Conservation (phyloP, 2,888 invertebrate species). For the Nemotelus nigrinus region DNA sequence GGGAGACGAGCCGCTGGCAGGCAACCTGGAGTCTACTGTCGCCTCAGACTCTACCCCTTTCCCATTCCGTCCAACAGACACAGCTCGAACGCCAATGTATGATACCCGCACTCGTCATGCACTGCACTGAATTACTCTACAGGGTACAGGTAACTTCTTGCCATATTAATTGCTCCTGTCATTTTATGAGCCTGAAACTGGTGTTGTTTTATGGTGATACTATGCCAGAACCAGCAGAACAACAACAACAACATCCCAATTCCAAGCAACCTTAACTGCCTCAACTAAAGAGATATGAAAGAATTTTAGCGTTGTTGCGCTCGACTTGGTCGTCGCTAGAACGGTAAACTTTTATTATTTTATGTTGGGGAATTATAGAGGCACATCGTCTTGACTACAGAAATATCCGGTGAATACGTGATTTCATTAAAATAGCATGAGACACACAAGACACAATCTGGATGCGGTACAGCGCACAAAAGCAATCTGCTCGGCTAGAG, state of each 20-base stretch:
- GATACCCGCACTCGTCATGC: background rate
- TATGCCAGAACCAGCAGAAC: background rate
- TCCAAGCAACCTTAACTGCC: background rate
- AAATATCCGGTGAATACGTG: constrained; percentile 44
- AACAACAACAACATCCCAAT: background rate
- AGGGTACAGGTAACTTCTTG: constrained; percentile 42
- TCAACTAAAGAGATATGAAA: constrained; percentile 26
- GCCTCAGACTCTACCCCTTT: background rate
- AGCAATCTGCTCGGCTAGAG: constrained; percentile 20
- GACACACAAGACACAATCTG: background rate
- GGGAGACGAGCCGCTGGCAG: background rate
- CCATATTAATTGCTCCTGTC: constrained; percentile 44
- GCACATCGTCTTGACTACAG: constrained; percentile 31
- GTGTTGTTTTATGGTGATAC: constrained; percentile 42
- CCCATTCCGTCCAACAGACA: background rate
- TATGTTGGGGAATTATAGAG: constrained; percentile 38
- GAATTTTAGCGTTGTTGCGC: constrained; percentile 19
- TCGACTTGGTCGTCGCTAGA: constrained; percentile 18
- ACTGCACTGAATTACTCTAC: constrained; percentile 35
- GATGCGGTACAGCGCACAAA: constrained; percentile 15
- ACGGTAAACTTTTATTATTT: constrained; percentile 46
- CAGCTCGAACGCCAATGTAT: background rate
- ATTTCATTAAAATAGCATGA: constrained; percentile 37
- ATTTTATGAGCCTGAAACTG: constrained; percentile 44
- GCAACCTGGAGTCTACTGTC: background rate